phyloP scores from a whole-genome alignment of 1,140 invertebrate genomes.

The Ceratoteleas bidentatus region DNA sequence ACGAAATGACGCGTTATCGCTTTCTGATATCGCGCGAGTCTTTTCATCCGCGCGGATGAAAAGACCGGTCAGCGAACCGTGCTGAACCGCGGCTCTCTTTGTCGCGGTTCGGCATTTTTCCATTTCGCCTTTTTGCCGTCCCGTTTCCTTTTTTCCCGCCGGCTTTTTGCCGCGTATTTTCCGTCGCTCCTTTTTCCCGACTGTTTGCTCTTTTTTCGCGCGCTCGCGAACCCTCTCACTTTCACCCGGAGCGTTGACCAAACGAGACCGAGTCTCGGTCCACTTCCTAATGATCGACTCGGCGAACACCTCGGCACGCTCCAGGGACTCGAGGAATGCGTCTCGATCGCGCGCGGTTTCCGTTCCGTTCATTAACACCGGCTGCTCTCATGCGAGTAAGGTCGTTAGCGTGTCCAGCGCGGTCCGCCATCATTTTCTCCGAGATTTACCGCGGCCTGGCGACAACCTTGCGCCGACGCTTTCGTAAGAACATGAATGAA shows the following conservation, averaged over 20 bases:
- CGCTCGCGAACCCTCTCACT: constrained; percentile 71
- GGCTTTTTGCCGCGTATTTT: neutral
- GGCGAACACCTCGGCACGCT: constrained; percentile 57
- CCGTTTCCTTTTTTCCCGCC: constrained; percentile 21
- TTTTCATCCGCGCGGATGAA: constrained; percentile 36
- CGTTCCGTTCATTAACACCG: constrained; percentile 62
- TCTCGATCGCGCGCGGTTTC: constrained; percentile 50
- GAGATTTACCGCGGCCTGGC: constrained; percentile 30
- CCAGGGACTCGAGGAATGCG: constrained; percentile 54
- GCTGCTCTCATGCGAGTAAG: constrained; percentile 61
- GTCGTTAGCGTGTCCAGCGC: constrained; percentile 28
- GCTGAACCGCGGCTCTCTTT: constrained; percentile 37
- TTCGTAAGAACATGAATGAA: constrained; percentile 54
- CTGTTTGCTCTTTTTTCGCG: constrained; percentile 51
- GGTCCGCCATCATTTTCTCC: constrained; percentile 40
- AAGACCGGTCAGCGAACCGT: constrained; percentile 36
- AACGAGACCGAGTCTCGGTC: constrained; percentile 62
- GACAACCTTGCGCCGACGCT: constrained; percentile 35
- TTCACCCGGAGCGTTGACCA: constrained; percentile 70
- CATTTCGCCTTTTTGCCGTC: constrained; percentile 7
- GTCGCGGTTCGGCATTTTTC: neutral
- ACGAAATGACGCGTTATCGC: constrained; percentile 67
- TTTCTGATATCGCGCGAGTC: constrained; percentile 63
- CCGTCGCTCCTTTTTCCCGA: constrained; percentile 28
- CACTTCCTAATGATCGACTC: constrained; percentile 60